Evolutionary conservation across 2,113 vertebrate genomes (phyloP), one percentile per base, ranked within the genome.

Genomic region (Oncorhynchus tshawytscha): DNA sequence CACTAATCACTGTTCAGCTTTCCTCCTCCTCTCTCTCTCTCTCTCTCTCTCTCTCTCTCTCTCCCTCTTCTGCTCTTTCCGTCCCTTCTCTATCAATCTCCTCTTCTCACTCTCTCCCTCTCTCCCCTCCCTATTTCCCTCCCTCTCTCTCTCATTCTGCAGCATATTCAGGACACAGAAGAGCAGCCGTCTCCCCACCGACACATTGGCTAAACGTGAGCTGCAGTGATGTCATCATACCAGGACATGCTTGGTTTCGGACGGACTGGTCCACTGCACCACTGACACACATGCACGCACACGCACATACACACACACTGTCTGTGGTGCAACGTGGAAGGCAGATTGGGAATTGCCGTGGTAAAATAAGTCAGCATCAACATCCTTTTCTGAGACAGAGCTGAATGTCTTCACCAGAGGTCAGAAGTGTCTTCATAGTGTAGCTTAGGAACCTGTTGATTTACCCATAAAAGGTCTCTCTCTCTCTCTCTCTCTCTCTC

Each of bases 161-260:
- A 60, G 67, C 64, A 66, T 29, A 66, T 68, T 68, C 27, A 68
- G 67, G 31, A 70, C 31, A 59, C 22, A 73, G 27, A 34, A 29
- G 25, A 59, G 75, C 81, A 65, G 79, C 72, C 70, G 71, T 18
- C 77, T 77, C 71, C 65, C 8, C 39, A 66, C 16, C 2, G 45
- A 73, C 74, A 65, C 48, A 68, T 70, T 78, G 78, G 31, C 73
- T 60, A 15, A 80, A 80, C 29, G 22, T 60, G 27, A 79, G 18
- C 34, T 54, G 78, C 72, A 66, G 71, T 85, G 80, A 87, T 80
- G 82, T 84, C 85, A 84, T 83, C 74, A 85, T 67, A 79, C 24
- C 8, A 49, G 51, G 72, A 27, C 77, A 70, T 16, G 72, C 18
- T 39, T 39, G 59, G 71, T 27, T 13, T 27, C 65, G 3, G 65